These are phyloP conservation scores for Ctenopoma multispine DNA, from an alignment of 2,797 vertebrate species.

Conservation along the genomic window DNA sequence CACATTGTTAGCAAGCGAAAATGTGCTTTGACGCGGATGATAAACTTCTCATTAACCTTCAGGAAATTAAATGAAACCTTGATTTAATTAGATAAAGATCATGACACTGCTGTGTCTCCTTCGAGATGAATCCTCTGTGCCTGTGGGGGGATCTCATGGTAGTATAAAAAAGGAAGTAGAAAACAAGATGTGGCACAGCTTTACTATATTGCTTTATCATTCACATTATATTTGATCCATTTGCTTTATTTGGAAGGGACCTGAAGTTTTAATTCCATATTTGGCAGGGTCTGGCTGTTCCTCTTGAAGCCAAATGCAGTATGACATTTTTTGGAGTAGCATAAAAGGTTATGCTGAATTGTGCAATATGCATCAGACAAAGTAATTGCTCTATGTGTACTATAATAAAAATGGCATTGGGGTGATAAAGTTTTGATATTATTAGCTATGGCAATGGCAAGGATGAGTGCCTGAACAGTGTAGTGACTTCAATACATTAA, in stretches of 20 bases:
- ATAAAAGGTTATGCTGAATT: slow-evolving; percentile 61
- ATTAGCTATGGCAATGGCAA: slow-evolving; percentile 75
- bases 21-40: slow-evolving; percentile 70
- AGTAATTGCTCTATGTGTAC: slow-evolving; percentile 67
- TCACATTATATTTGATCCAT: slow-evolving; percentile 32
- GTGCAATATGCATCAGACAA: slow-evolving; percentile 56
- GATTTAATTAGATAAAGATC: slow-evolving; percentile 82
- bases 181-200: slow-evolving; percentile 31
- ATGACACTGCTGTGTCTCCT: slow-evolving; percentile 67
- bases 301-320: slow-evolving; percentile 48
- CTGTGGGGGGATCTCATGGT: slow-evolving; percentile 16
- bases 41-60: slow-evolving; percentile 83
- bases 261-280: slow-evolving; percentile 58
- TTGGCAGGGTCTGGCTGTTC: slow-evolving; percentile 41
- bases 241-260: slow-evolving; percentile 37
- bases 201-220: slow-evolving; percentile 30
- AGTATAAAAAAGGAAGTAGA: slow-evolving; percentile 15
- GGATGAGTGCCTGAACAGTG: slow-evolving; percentile 67
- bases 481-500: slow-evolving; percentile 75
- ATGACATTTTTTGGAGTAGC: slow-evolving; percentile 45
- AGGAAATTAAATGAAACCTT: slow-evolving; percentile 79
- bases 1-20: slow-evolving; percentile 59
- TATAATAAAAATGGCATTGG: slow-evolving; percentile 55
- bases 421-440: slow-evolving; percentile 72
- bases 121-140: slow-evolving; percentile 61